Conservation (phyloP, 1,140 invertebrate species). For the Drosophila kepulauana region DNA sequence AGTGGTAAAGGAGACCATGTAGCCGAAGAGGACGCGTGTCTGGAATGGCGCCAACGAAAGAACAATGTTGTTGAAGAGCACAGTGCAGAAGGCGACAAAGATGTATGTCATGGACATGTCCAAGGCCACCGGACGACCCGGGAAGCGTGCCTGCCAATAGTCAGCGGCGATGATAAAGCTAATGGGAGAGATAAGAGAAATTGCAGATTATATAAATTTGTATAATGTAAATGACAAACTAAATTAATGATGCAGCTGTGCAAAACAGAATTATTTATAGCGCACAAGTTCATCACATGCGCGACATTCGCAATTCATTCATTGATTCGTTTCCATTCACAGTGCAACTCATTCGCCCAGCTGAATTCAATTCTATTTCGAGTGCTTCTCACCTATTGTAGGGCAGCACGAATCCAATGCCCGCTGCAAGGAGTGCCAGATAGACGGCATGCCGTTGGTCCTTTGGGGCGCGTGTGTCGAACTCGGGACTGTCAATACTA, state of each 20-base stretch:
- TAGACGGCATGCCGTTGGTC: slow-evolving; percentile 93
- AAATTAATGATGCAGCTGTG: neutral
- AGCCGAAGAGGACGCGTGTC: slow-evolving; percentile 94
- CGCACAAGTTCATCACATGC: neutral
- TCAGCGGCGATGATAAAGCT: slow-evolving; percentile 95
- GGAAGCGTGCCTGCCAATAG: slow-evolving; percentile 94
- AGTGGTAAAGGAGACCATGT: slow-evolving; percentile 92
- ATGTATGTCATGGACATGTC: slow-evolving; percentile 97
- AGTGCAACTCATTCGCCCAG: neutral
- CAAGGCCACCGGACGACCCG: slow-evolving; percentile 93
- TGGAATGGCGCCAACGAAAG: slow-evolving; percentile 93
- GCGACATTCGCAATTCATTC: no score
- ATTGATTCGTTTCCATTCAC: neutral
- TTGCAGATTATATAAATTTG: neutral
- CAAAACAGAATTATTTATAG: neutral
- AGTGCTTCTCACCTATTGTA: slow-evolving; percentile 91
- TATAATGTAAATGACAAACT: neutral
- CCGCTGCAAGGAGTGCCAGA: slow-evolving; percentile 92
- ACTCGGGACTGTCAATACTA: slow-evolving; percentile 81
- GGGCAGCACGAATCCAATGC: slow-evolving; percentile 95
- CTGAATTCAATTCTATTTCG: neutral
- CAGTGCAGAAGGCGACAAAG: slow-evolving; percentile 93
- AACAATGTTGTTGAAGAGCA: slow-evolving; percentile 93
- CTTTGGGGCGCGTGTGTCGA: slow-evolving; percentile 86
- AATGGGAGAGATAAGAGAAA: neutral